These are phyloP conservation scores for Gallinago jamesoni DNA, from an alignment of 2,113 vertebrate species.

Conservation along the genomic window DNA sequence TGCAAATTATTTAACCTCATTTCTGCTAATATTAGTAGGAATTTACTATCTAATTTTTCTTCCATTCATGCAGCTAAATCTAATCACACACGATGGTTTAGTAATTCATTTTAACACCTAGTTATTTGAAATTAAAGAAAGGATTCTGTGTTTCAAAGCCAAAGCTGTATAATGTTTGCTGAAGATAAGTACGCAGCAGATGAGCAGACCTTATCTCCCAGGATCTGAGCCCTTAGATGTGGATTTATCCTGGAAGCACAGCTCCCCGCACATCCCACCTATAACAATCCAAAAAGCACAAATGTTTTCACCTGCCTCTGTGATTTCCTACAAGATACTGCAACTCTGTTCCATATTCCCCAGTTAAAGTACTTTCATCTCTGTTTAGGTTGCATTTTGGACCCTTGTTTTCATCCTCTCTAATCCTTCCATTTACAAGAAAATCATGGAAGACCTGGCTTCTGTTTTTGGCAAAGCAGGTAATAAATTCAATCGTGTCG, in stretches of 20 bases:
- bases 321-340: background rate
- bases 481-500: constrained; percentile 6
- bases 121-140: constrained; percentile 2
- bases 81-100: background rate
- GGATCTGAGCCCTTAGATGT: background rate
- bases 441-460: constrained; percentile 71
- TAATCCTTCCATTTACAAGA: constrained; percentile 68
- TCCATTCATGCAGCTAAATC: background rate
- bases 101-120: constrained; percentile 12
- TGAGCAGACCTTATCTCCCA: constrained; percentile 18
- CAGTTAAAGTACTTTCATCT: background rate
- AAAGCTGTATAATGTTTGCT: background rate
- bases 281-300: background rate
- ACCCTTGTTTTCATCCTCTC: constrained; percentile 79
- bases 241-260: background rate
- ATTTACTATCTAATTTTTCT: background rate
- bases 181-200: background rate
- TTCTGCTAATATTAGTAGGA: background rate
- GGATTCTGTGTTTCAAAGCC: background rate
- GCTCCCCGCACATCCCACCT: background rate
- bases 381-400: constrained; percentile 80
- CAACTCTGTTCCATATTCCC: background rate
- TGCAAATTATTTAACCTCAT: background rate
- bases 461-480: constrained; percentile 76
- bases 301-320: background rate